Evolutionary conservation across 92 coral and sea anemone genomes (phyloP).

Genomic region (Galaxea fascicularis): DNA sequence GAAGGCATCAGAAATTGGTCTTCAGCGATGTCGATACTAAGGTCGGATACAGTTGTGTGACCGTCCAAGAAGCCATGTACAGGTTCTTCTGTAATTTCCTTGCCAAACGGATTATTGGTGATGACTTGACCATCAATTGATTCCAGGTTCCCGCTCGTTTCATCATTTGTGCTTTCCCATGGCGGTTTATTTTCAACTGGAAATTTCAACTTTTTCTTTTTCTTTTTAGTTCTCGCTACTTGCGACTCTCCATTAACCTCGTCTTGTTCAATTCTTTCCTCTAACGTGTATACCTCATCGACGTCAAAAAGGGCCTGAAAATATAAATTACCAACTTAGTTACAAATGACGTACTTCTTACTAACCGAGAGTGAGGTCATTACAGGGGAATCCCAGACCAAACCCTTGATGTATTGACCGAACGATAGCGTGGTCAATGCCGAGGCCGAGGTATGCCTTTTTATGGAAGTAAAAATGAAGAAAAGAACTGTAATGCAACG

Average conservation of each 20-base stretch:
- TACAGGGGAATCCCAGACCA: no score
- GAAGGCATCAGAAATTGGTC: constrained; percentile 22
- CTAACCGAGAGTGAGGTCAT: no score
- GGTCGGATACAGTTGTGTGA: neutral
- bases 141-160: no score
- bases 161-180: neutral
- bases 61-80: neutral
- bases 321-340: neutral
- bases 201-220: constrained; percentile 12
- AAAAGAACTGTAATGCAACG: no score
- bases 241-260: constrained; percentile 54
- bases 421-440: no score
- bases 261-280: constrained; percentile 69
- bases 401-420: no score
- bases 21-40: neutral
- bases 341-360: neutral
- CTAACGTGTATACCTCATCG: constrained; percentile 94
- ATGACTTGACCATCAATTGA: neutral
- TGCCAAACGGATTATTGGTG: neutral
- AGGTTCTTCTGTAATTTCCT: neutral
- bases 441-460: no score
- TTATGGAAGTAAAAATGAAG: no score
- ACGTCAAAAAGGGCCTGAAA: constrained; percentile 95
- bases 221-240: constrained; percentile 20
- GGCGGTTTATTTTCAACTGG: constrained; percentile 29